phyloP scores from a whole-genome alignment of 2,797 vertebrate genomes.

The Cetoscarus ocellatus region DNA sequence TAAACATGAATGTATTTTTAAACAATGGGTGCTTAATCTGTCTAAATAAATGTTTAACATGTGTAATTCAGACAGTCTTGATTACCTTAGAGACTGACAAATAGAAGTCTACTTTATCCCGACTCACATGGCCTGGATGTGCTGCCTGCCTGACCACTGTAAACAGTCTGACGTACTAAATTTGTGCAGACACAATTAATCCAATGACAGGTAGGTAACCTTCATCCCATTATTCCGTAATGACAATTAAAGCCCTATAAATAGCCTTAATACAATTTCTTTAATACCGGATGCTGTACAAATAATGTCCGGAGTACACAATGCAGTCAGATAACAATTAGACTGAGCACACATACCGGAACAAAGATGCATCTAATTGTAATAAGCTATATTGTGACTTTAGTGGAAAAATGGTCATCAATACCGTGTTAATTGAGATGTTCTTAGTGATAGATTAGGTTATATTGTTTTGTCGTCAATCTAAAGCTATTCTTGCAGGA shows the following conservation, averaged over 20 bases:
- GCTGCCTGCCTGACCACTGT: conserved; percentile 26
- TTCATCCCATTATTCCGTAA: conserved; percentile 41
- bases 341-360: not conserved
- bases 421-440: too few species aligned
- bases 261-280: conserved; percentile 24
- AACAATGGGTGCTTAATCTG: not conserved
- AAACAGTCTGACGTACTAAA: conserved; percentile 33
- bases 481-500: too few species aligned
- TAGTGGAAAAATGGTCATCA: not conserved
- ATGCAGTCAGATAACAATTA: not conserved
- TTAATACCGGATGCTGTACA: not conserved
- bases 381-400: too few species aligned
- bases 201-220: conserved; percentile 47
- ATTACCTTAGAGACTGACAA: conserved; percentile 20
- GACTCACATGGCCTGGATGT: conserved; percentile 34
- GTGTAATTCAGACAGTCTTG: conserved; percentile 17
- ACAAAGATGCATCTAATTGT: not conserved
- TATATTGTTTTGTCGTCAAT: too few species aligned
- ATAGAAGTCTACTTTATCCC: conserved; percentile 29
- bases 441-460: too few species aligned
- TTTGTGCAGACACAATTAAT: conserved; percentile 61
- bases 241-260: conserved; percentile 30
- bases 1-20: not conserved
- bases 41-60: not conserved
- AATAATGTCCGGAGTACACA: conserved; percentile 14